phyloP scores from a whole-genome alignment of 2,797 vertebrate genomes.

The Pipistrellus nathusii region DNA sequence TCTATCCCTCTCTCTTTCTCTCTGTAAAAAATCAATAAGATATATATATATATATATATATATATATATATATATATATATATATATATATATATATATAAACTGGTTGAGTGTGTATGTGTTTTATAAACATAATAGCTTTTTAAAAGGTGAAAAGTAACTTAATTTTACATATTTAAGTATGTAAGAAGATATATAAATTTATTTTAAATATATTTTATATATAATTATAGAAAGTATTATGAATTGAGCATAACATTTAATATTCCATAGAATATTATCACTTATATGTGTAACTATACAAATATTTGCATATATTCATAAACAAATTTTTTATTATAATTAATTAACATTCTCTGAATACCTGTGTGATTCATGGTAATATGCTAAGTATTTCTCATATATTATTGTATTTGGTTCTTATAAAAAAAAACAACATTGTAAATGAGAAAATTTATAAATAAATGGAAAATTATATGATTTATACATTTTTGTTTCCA shows the following conservation, averaged over 20 bases:
- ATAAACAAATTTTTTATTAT: background rate
- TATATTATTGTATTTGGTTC: background rate
- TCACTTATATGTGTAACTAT: too few species aligned
- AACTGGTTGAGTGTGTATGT: background rate
- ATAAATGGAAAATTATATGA: background rate
- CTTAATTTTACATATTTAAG: background rate
- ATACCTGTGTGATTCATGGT: background rate
- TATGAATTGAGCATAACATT: background rate
- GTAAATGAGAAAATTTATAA: background rate
- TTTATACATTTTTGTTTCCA: background rate
- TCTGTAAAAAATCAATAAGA: too few species aligned
- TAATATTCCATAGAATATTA: background rate
- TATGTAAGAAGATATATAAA: background rate
- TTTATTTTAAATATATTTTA: background rate
- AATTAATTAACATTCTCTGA: background rate
- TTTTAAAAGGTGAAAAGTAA: background rate
- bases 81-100: too few species aligned
- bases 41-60: too few species aligned
- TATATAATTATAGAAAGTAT: background rate
- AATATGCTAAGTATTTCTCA: background rate
- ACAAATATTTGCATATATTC: background rate
- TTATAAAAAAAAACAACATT: background rate
- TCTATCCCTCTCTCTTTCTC: too few species aligned
- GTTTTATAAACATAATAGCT: background rate
- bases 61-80: too few species aligned